phyloP scores from a whole-genome alignment of 2,113 vertebrate genomes.

The Ptilorrhoa leucosticta region DNA sequence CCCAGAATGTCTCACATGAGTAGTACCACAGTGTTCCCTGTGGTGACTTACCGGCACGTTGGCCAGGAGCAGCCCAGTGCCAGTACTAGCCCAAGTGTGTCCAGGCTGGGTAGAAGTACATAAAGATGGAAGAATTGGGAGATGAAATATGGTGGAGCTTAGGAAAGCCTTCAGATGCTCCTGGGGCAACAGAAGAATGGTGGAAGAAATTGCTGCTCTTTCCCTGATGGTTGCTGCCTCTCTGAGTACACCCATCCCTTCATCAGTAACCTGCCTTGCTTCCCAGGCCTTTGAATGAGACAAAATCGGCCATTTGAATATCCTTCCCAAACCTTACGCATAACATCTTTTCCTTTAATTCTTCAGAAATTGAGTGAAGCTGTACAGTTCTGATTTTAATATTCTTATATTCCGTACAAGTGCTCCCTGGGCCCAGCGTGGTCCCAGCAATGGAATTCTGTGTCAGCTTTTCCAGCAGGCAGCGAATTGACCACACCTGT shows the following conservation, averaged over 20 bases:
- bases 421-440: neutral
- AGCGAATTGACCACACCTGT: neutral
- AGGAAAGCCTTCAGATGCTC: neutral
- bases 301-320: neutral
- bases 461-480: neutral
- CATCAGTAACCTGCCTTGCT: neutral
- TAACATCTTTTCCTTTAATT: neutral
- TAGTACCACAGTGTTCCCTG: fast-evolving
- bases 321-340: neutral
- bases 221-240: neutral
- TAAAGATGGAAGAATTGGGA: neutral
- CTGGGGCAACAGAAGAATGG: neutral
- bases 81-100: neutral
- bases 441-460: neutral
- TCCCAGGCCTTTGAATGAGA: neutral
- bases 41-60: neutral
- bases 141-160: neutral
- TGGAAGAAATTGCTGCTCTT: neutral
- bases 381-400: neutral
- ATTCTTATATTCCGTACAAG: neutral
- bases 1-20: neutral
- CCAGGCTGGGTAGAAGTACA: neutral
- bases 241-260: neutral
- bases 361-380: neutral
- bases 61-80: neutral